Percentiles rank a stretch among this genome's conserved stretches.
These are phyloP conservation scores for Enteromius thamalakanensis DNA, from an alignment of 2,797 vertebrate species.

Conservation along the genomic window DNA sequence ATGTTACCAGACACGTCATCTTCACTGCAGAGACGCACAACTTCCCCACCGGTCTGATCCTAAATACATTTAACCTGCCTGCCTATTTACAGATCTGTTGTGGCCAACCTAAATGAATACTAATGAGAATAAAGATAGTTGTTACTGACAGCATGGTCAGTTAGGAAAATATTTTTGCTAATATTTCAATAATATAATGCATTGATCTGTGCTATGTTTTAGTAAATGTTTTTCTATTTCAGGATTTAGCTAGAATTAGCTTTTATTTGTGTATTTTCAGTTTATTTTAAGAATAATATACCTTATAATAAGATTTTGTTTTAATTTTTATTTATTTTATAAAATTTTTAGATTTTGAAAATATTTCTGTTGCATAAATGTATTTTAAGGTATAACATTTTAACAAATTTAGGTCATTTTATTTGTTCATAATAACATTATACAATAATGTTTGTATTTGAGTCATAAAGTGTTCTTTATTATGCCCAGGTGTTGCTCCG, in stretches of 20 bases:
- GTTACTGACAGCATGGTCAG: neutral
- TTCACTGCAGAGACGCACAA: slow-evolving; percentile 97
- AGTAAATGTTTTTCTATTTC: neutral
- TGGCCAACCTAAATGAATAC: neutral
- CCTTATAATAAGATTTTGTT: no score
- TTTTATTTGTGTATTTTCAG: neutral
- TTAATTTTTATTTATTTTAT: neutral
- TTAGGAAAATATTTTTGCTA: neutral
- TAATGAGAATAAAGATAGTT: neutral
- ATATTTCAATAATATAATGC: neutral
- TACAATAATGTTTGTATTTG: neutral
- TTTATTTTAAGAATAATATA: neutral
- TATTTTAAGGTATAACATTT: neutral
- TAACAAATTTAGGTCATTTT: neutral
- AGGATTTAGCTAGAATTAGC: neutral
- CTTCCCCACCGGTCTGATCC: slow-evolving; percentile 87
- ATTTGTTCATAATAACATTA: neutral
- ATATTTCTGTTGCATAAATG: no score
- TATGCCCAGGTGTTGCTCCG: slow-evolving; percentile 83
- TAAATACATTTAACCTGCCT: neutral
- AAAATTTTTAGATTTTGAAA: no score
- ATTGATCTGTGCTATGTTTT: neutral
- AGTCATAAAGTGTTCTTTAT: neutral
- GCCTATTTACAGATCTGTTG: neutral
- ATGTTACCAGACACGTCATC: slow-evolving; percentile 83